These are phyloP conservation scores for Zaprionus ghesquierei DNA, from an alignment of 1,140 invertebrate genomes.

Conservation along the genomic window DNA sequence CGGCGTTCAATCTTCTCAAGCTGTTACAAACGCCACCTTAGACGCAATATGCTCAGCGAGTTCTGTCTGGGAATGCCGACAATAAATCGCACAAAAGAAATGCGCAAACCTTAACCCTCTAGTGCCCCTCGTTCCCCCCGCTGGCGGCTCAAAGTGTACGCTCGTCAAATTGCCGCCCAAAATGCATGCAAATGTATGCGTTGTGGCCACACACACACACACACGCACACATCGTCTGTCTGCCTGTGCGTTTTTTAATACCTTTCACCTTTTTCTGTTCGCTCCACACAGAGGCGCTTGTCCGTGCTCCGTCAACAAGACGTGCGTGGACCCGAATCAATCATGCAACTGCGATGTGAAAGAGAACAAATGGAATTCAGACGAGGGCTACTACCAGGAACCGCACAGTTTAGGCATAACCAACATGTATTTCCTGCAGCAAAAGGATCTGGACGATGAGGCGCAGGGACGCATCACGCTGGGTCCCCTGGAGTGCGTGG, in stretches of 20 bases:
- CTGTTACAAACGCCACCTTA: background rate
- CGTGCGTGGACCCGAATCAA: conserved; percentile 90
- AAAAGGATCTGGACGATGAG: conserved; percentile 90
- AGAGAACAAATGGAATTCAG: conserved; percentile 92
- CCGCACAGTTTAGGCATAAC: conserved; percentile 93
- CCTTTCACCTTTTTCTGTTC: conserved; percentile 53
- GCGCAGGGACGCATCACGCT: conserved; percentile 93
- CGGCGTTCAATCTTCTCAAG: background rate
- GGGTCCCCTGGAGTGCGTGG: conserved; percentile 95
- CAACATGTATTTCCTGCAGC: conserved; percentile 94
- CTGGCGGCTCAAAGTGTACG: conserved; percentile 51
- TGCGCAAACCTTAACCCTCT: background rate
- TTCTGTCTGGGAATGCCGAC: conserved; percentile 19
- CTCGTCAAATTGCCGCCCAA: conserved; percentile 64
- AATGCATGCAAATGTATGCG: conserved; percentile 74
- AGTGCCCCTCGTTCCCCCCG: too few relatives aligned
- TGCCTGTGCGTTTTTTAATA: conserved; percentile 48
- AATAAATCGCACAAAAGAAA: conserved; percentile 32
- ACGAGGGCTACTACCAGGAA: conserved; percentile 92
- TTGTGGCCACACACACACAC: background rate
- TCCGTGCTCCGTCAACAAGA: conserved; percentile 88
- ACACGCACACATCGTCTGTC: background rate
- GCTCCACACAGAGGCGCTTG: conserved; percentile 85
- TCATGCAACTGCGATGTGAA: conserved; percentile 94
- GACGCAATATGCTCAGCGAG: background rate